Base-by-base conservation (phyloP, 2,113 vertebrate genomes). In the Varanus salvator region DNA sequence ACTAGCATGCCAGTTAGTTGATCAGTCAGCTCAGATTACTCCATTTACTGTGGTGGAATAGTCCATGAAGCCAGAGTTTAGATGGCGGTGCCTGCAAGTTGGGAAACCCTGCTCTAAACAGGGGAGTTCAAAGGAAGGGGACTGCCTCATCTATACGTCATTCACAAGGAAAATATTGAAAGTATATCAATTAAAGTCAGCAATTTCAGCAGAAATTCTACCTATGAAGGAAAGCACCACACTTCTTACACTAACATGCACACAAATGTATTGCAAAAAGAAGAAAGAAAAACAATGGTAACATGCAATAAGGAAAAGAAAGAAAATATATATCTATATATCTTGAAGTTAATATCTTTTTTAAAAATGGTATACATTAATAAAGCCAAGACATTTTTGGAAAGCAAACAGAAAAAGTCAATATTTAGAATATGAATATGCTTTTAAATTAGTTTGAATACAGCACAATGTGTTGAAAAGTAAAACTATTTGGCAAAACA, bases 351-450 rank as follows among this genome's bases (percentile, higher is more conserved):
- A 44, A 80, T 78, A 91, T 90, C 77, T 17, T 91, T 85, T 90
- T 84, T 31, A 12, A 9, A 50, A 48, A 69, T 50, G 29, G 11
- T 68, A 84, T 69, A 44, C 12, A 71, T 84, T 50, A 71, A 84
- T 50, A 31, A 92, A 93, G 93, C 90, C 92, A 84, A 60, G 9
- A 2, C 54, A 92, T 54, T 86, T 95, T 95, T 89, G 87, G 92
- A 95, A 85, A 96, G 94, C 94, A 96, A 97, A 95, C 83, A 68
- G 94, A 95, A 93, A 89, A 76, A 19, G 81, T 86, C 88, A 90
- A n/a, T 94, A 90, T 92, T 96, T 95, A 89, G 77, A 94, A 93
- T 60, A 8, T 80, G 72, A 93, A 90, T 44, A 76, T 85, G 87
- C 34, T 92, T 77, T 80, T 94, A 94, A 72, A 94, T 94, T 89